phyloP scores from a whole-genome alignment of 1,140 invertebrate species.

The Drosophila asahinai region DNA sequence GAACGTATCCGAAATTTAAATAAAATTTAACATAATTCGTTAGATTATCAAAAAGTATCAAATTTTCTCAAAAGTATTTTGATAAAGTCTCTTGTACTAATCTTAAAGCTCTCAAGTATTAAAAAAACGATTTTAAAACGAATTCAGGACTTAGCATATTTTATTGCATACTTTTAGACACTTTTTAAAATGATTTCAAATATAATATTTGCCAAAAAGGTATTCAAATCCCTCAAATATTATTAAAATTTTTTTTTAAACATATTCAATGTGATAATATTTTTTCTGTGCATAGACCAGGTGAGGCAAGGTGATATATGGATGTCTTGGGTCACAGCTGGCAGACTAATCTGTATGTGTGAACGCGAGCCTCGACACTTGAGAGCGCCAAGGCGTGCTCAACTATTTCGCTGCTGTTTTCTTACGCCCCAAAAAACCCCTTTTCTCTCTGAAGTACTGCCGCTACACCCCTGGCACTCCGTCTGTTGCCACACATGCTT shows the following conservation, averaged over 20 bases:
- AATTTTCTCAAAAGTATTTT: too few species aligned
- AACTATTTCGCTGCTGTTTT: conserved; percentile 60
- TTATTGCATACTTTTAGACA: neutral
- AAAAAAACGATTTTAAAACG: neutral
- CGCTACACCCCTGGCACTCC: neutral
- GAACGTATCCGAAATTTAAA: neutral
- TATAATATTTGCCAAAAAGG: neutral
- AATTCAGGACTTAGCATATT: neutral
- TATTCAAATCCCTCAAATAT: too few species aligned
- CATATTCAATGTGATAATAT: neutral
- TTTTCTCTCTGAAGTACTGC: neutral
- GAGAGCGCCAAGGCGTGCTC: conserved; percentile 65
- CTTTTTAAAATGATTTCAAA: neutral
- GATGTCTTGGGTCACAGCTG: conserved; percentile 50
- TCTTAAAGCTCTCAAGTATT: neutral
- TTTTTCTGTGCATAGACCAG: neutral
- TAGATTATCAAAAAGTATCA: too few species aligned
- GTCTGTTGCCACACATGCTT: conserved; percentile 45
- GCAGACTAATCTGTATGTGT: conserved; percentile 30
- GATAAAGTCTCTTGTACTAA: too few species aligned
- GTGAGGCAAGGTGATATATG: conserved; percentile 10
- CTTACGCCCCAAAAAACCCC: neutral
- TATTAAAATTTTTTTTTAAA: too few species aligned
- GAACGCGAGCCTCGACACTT: conserved; percentile 52
- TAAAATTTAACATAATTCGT: too few species aligned